Conservation (phyloP, 2,888 invertebrate species). For the Hypercompe scribonia region DNA sequence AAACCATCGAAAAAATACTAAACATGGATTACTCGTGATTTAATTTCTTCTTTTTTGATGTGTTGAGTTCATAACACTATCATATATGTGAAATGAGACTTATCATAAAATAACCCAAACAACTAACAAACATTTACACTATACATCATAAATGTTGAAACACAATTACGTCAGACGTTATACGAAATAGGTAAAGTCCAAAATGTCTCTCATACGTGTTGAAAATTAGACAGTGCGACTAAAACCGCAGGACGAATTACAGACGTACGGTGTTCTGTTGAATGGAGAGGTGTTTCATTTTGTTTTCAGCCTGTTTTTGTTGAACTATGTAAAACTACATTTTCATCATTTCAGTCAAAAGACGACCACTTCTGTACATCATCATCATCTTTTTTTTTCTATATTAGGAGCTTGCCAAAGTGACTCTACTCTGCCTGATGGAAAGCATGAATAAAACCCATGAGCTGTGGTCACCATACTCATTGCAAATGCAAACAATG, state of each 20-base stretch:
- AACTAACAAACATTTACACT: constrained; percentile 25
- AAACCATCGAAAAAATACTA: too few species aligned
- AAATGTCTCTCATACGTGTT: constrained; percentile 52
- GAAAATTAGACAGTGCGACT: constrained; percentile 48
- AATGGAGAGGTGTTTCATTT: constrained; percentile 29
- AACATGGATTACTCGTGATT: too few species aligned
- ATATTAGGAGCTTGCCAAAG: too few species aligned
- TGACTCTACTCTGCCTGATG: too few species aligned
- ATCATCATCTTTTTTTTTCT: too few species aligned
- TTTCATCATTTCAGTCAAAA: too few species aligned
- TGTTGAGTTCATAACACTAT: neutral
- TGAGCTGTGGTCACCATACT: too few species aligned
- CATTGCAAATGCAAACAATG: too few species aligned
- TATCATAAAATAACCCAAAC: constrained; percentile 16
- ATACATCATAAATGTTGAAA: constrained; percentile 42
- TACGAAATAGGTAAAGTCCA: constrained; percentile 48
- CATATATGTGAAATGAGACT: neutral
- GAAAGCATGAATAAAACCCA: too few species aligned
- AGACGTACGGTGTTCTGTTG: constrained; percentile 32
- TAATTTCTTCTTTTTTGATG: neutral
- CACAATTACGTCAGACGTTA: constrained; percentile 43
- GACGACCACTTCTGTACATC: too few species aligned
- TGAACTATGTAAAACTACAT: too few species aligned
- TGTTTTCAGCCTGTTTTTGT: neutral
- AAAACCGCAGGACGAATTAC: constrained; percentile 51